Evolutionary conservation across 2,888 invertebrate genomes (phyloP).

Genomic region (Agrypnus murinus): DNA sequence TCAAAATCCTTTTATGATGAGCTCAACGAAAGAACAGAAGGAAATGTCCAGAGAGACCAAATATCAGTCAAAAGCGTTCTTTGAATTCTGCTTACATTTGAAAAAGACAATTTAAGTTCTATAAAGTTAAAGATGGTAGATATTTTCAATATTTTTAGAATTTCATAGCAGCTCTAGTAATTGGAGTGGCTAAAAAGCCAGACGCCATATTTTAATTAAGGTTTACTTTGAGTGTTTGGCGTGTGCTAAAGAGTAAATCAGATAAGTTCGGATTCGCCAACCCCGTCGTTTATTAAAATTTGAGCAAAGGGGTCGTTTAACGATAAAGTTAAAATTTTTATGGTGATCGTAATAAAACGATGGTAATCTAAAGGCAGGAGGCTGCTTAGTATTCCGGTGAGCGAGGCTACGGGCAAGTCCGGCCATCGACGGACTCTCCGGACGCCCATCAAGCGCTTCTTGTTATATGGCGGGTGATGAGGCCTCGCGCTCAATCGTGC

Average conservation of each 20-base stretch:
- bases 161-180: conserved; percentile 23
- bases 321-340: conserved; percentile 50
- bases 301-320: conserved; percentile 33
- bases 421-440: conserved; percentile 61
- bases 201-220: conserved; percentile 41
- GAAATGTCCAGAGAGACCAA: no score
- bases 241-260: conserved; percentile 31
- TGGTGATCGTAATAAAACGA: conserved; percentile 52
- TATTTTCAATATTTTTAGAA: conserved; percentile 10
- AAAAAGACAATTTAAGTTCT: no score
- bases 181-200: conserved; percentile 32
- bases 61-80: no score
- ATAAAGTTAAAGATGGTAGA: no score
- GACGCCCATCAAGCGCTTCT: conserved; percentile 64
- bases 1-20: no score
- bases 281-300: conserved; percentile 43
- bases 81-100: no score
- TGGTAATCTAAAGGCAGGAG: conserved; percentile 46
- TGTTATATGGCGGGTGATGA: conserved; percentile 64
- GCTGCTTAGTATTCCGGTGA: conserved; percentile 60
- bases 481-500: conserved; percentile 61
- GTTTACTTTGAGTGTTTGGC: conserved; percentile 33
- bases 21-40: no score
- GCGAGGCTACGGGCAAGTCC: conserved; percentile 55
- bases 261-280: conserved; percentile 24